Evolutionary conservation across 2,888 invertebrate genomes (phyloP), one percentile per base, ranked within the genome.

Genomic region (Xestia rhomboidea): DNA sequence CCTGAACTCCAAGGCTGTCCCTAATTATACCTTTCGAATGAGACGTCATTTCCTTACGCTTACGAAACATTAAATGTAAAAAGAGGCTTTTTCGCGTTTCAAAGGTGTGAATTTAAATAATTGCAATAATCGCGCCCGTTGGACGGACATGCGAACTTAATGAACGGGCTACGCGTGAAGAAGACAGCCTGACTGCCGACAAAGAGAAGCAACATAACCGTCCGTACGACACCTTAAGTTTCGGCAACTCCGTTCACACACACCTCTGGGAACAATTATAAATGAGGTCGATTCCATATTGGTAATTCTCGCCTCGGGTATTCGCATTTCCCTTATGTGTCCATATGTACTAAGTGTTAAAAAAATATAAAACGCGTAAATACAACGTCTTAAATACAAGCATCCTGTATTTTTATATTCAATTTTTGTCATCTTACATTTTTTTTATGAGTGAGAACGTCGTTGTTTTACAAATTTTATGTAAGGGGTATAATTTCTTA

Each of bases 61-160:
- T 95, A 94, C 95, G 95, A 96, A 96, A 96, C 94, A 95, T 96
- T 96, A 95, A 95, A 91, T 94, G 91, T 94, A 94, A 95, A 95
- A 96, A 95, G 94, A 94, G 93, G 93, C 92, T 95, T 96, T 96
- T 96, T 95, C 94, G 93, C 91, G 89, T 94, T 94, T 92, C 95
- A 93, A 95, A 96, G 96, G 96, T 96, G 96, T 96, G 96, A 96
- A 96, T 96, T 96, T 96, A 96, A 96, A 96, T 96, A 96, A 96
- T 96, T 96, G 96, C 96, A 96, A 96, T 96, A 96, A 96, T 96
- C 94, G 91, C 85, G 88, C 82, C 82, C 90, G 93, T 92, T 92
- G 90, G 93, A 93, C 92, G 91, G 94, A 95, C 96, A 96, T 95
- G 96, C 96, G 91, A 96, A 93, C 92, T 93, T 96, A 96, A 96